These are phyloP conservation scores for Hystrix brachyura DNA, from an alignment of 2,113 vertebrate species.

Conservation along the genomic window DNA sequence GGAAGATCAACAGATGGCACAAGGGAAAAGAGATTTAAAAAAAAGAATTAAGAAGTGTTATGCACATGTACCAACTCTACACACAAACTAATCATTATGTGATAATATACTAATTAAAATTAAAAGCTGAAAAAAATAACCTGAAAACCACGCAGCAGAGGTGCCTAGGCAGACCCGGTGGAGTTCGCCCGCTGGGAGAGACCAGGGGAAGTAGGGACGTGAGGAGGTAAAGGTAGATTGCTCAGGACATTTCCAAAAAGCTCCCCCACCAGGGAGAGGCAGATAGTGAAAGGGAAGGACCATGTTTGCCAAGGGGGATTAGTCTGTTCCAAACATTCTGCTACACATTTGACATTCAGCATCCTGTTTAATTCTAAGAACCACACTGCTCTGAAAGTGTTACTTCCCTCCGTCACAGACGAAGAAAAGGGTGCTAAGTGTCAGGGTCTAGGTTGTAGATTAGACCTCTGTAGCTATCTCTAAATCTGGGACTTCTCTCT, in stretches of 20 bases:
- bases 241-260: background rate
- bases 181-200: background rate
- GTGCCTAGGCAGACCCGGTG: background rate
- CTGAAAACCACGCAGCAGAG: background rate
- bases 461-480: background rate
- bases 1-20: background rate
- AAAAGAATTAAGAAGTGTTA: background rate
- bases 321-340: background rate
- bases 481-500: background rate
- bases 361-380: background rate
- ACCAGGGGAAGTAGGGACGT: background rate
- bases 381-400: background rate
- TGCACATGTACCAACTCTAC: background rate
- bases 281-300: background rate
- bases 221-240: background rate
- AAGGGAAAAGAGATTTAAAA: background rate
- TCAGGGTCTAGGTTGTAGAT: background rate
- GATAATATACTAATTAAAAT: background rate
- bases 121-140: background rate
- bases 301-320: background rate
- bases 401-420: background rate
- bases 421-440: background rate
- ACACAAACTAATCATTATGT: background rate
- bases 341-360: no score
- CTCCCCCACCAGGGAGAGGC: no score